Evolutionary conservation across 2,888 invertebrate species (phyloP), one percentile per base, ranked within the genome.

Genomic region (Nipponacmea schrenckii): DNA sequence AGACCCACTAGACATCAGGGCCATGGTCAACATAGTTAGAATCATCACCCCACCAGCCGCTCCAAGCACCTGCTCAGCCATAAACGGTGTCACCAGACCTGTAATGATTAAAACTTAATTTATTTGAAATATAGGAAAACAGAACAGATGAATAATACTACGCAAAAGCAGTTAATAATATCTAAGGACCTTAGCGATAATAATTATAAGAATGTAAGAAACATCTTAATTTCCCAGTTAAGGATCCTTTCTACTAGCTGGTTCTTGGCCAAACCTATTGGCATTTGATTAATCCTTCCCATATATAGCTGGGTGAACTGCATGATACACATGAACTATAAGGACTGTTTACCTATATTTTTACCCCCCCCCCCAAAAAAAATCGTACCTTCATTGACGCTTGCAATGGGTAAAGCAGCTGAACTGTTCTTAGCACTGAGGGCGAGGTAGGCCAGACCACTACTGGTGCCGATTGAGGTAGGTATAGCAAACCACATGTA

Each of bases 401-500:
- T 79, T 0, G 64, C 72, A 0, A 70, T 62, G 7, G 80, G 74
- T 5, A 84, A 72, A 4, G 77, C 64, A 15, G 72, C 68, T 1
- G 79, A 74, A 45, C 69, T 70, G 62, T 81, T 81, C 8, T 71
- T 72, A 4, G 79, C 72, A 20, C 76, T 80, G 62, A 81, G 62
- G 0, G 85, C 82, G 39, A 86, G 72, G 68, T 86, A 87, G 8
- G 83, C 82, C 46, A 87, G 74, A 5, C 86, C 86, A 39, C 84
- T 77, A 7, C 82, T 82, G 10, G 86, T 84, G 1, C 85, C 83
- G 26, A 87, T 80, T 10, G 85, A 81, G 26, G 85, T 81, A 2
- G 87, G 87, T 24, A 87, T 81, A 17, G 86, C 85, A 67, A 86
- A 85, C 86, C 86, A 87, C 56, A 86, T 84, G 67, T 83, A 81